Conservation (phyloP, 2,113 vertebrate species). For the Equus quagga region DNA sequence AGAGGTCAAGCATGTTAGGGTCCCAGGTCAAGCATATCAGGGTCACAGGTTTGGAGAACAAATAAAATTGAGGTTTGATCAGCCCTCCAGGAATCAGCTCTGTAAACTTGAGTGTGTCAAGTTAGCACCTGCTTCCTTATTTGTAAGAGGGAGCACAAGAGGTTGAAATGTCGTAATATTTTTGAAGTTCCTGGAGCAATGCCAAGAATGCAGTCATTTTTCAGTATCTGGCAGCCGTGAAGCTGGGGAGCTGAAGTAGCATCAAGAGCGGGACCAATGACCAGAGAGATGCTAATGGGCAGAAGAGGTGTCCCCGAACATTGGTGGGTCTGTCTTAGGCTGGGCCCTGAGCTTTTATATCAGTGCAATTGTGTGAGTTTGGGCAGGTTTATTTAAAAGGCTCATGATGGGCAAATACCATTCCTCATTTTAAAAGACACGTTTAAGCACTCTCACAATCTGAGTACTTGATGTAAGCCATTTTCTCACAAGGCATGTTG, state of each 20-base stretch:
- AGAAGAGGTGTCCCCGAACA: accelerated
- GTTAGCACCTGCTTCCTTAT: accelerated
- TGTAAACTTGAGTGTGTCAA: accelerated
- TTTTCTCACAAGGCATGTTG: neutral
- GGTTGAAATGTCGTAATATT: neutral
- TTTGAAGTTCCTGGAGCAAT: neutral
- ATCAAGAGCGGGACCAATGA: accelerated
- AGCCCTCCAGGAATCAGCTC: too few relatives aligned
- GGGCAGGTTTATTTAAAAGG: neutral
- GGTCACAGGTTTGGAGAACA: neutral
- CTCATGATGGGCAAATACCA: accelerated
- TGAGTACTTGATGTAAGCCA: accelerated
- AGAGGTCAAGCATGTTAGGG: accelerated
- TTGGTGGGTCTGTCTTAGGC: too few relatives aligned
- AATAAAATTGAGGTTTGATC: accelerated
- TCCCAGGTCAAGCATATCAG: accelerated
- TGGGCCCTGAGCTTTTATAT: neutral
- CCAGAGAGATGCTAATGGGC: accelerated
- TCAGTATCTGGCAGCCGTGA: accelerated
- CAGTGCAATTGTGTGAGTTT: accelerated
- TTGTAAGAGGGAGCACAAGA: neutral
- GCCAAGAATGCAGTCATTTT: neutral
- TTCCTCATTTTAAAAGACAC: neutral
- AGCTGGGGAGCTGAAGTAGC: accelerated
- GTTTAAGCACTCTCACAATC: neutral